These are phyloP conservation scores for Lasioglossum baleicum DNA, from an alignment of 1,140 invertebrate genomes.

Conservation along the genomic window DNA sequence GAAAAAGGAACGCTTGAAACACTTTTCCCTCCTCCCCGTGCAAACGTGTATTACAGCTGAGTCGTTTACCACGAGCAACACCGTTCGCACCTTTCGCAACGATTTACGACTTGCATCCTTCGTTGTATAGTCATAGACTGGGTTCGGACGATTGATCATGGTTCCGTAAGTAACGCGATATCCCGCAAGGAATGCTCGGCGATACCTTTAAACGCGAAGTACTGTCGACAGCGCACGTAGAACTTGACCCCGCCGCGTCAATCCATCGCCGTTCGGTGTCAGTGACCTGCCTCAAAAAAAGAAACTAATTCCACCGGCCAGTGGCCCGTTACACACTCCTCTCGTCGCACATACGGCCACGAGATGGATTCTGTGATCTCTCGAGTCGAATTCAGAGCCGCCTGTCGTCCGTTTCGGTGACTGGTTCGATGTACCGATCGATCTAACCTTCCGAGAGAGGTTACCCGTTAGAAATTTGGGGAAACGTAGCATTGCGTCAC, in stretches of 20 bases:
- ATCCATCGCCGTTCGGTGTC: conserved; percentile 52
- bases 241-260: conserved; percentile 54
- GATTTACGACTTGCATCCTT: conserved; percentile 24
- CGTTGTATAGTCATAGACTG: conserved; percentile 28
- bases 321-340: conserved; percentile 39
- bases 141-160: conserved; percentile 31
- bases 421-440: conserved; percentile 16
- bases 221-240: conserved; percentile 39
- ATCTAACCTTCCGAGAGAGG: neutral
- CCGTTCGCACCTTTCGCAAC: conserved; percentile 18
- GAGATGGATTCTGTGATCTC: conserved; percentile 20
- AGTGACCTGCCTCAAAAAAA: conserved; percentile 59
- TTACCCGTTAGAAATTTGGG: conserved; percentile 24
- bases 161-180: conserved; percentile 47
- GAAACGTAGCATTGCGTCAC: too few species aligned
- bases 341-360: neutral
- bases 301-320: conserved; percentile 42
- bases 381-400: conserved; percentile 22
- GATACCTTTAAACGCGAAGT: conserved; percentile 48
- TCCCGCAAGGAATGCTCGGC: conserved; percentile 49
- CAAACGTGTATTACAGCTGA: too few species aligned
- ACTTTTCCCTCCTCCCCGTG: too few species aligned
- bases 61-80: too few species aligned
- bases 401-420: conserved; percentile 25
- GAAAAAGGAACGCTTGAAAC: too few species aligned